Percentiles rank a stretch among this genome's conserved stretches.
Conservation (phyloP, 2,113 vertebrate species). For the Physeter macrocephalus region DNA sequence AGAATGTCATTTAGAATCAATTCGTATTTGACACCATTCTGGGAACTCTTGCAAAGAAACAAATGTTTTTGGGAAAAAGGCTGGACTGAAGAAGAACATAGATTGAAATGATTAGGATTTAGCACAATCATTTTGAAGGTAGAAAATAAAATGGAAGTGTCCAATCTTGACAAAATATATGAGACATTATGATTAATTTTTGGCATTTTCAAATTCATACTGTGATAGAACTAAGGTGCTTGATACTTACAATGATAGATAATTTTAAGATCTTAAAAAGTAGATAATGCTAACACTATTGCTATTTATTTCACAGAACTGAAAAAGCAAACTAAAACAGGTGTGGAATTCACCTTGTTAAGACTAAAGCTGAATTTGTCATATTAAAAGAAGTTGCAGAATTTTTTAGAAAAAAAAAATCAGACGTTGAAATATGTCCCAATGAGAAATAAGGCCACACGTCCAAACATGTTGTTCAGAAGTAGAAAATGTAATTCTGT, state of each 20-base stretch:
- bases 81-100: not conserved
- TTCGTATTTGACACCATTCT: not conserved
- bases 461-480: not conserved
- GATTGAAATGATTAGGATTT: constrained; percentile 33
- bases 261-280: constrained; percentile 35
- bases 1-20: not conserved
- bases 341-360: constrained; percentile 66
- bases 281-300: constrained; percentile 16
- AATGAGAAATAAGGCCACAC: not conserved
- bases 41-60: constrained; percentile 38
- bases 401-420: not conserved
- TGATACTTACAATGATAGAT: constrained; percentile 30
- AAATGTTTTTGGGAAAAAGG: not conserved
- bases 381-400: constrained; percentile 19
- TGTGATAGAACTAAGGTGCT: not conserved
- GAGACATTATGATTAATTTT: not conserved
- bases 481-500: not conserved
- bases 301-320: constrained; percentile 39
- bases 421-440: constrained; percentile 2
- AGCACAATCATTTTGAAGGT: constrained; percentile 2
- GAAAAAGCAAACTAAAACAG: constrained; percentile 53
- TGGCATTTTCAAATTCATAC: constrained; percentile 27
- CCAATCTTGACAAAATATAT: not conserved
- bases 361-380: constrained; percentile 42
- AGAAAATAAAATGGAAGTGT: constrained; percentile 8